phyloP scores from a whole-genome alignment of 2,888 invertebrate genomes.

The Cosmorhoe ocellata region DNA sequence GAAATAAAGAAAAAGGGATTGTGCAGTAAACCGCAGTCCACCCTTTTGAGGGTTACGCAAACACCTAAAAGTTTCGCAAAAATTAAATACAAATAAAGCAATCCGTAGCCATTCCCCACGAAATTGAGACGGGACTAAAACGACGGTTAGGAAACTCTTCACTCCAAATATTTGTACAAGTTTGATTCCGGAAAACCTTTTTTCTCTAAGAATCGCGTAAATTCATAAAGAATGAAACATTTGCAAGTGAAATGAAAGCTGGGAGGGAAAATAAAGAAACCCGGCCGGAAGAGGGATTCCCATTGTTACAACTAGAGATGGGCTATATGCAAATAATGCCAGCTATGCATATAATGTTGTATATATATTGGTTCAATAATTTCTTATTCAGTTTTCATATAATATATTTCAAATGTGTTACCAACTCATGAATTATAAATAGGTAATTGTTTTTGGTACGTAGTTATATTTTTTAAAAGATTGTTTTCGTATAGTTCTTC shows the following conservation, averaged over 20 bases:
- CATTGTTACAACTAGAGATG: slow-evolving; percentile 58
- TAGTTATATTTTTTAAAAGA: too few relatives aligned
- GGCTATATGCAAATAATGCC: slow-evolving; percentile 1
- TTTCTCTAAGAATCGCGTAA: slow-evolving; percentile 57
- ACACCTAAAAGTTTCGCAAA: slow-evolving; percentile 18
- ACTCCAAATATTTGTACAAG: slow-evolving; percentile 66
- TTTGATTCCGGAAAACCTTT: slow-evolving; percentile 60
- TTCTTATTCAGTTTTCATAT: too few relatives aligned
- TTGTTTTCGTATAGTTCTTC: too few relatives aligned
- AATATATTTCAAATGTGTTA: too few relatives aligned
- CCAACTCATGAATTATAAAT: too few relatives aligned
- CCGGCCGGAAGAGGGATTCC: slow-evolving; percentile 60
- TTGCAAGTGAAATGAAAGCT: slow-evolving; percentile 75
- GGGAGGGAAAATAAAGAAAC: slow-evolving; percentile 65
- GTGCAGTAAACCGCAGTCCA: too few relatives aligned
- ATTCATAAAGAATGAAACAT: slow-evolving; percentile 73
- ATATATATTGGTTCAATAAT: not conserved
- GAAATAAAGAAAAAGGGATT: too few relatives aligned
- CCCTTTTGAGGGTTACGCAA: not conserved
- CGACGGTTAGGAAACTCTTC: slow-evolving; percentile 46
- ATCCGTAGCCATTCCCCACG: slow-evolving; percentile 30
- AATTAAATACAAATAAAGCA: slow-evolving; percentile 33
- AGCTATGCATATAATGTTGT: not conserved
- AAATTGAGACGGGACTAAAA: slow-evolving; percentile 44
- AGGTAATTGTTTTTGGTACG: too few relatives aligned